A percentile compares a stretch with the other conserved stretches of the same genome.
Evolutionary conservation across 2,113 vertebrate genomes (phyloP).

Genomic region (Centrocercus urophasianus): DNA sequence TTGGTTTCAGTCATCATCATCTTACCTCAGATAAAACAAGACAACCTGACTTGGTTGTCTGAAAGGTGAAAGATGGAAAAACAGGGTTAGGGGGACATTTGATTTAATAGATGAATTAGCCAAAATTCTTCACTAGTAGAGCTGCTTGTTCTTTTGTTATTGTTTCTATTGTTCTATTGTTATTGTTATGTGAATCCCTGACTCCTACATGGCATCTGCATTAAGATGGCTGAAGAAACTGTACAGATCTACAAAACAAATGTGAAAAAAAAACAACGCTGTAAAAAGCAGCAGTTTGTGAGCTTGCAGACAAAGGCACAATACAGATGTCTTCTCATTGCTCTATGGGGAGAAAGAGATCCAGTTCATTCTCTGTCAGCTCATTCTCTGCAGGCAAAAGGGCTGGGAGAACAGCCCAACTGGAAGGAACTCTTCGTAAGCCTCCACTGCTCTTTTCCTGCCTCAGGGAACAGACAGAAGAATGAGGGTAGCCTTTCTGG

Average conservation of each 20-base stretch:
- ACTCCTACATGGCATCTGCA: background rate
- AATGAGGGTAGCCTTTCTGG: background rate
- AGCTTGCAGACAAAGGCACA: background rate
- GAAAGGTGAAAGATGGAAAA: background rate
- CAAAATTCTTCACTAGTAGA: background rate
- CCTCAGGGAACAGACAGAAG: background rate
- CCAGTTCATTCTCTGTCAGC: background rate
- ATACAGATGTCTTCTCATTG: background rate
- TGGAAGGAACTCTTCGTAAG: background rate
- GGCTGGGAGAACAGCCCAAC: background rate
- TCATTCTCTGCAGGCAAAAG: background rate
- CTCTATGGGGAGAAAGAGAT: fast-evolving
- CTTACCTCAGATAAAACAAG: background rate
- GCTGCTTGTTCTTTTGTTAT: background rate
- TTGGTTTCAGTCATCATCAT: background rate
- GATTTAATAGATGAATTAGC: background rate
- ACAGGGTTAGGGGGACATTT: background rate
- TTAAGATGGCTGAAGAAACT: background rate
- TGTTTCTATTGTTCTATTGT: background rate
- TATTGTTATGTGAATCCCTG: background rate
- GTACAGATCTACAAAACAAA: background rate
- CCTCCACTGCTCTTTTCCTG: background rate
- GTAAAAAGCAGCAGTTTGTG: background rate
- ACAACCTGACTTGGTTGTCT: background rate
- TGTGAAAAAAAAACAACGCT: background rate